Base-by-base conservation (phyloP, 2,888 invertebrate species). In the Cinara cedri region DNA sequence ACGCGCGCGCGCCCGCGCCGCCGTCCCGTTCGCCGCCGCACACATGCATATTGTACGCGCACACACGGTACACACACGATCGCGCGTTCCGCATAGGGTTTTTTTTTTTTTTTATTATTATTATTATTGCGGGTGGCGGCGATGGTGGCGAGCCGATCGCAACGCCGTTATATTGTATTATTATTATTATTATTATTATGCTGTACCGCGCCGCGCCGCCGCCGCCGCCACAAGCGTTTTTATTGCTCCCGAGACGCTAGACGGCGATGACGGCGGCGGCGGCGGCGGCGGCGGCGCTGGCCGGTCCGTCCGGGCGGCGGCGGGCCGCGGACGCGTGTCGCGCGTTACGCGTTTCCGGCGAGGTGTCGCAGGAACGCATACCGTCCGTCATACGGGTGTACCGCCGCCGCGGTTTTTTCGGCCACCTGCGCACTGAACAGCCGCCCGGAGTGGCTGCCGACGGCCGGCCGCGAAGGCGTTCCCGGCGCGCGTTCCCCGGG, bases 51-150 rank as follows among this genome's bases (percentile, higher is more conserved):
- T 19, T 26, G 34, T 19, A n/a, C 65, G 13, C 49, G 24, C 46
- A 24, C 63, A 65, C 42, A 44, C 21, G 6, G 24, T 9, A 46
- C 49, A 49, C 4, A 21, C 21, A 44, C 26, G 21, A 26, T 68
- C n/a, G 26, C n/a, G 26, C 54, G 71, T 57, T 42, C 55, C 44
- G 55, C 44, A 21, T 42, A 55, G 55, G 55, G 55, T 11, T 71
- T 71, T 24, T n/a, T 71, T 42, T 51, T 51, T 51, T n/a, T 10
- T 54, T 54, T 1, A 9, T 26, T 26, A 14, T 60, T 26, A 11
- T 16, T 60, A 24, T 71, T 71, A 71, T 57, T 71, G 42, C 71
- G 19, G 19, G 51, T n/a, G 70, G 14, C n/a, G n/a, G n/a, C n/a
- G n/a, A n/a, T n/a, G n/a, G n/a, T n/a, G n/a, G n/a, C n/a, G n/a